A percentile compares a stretch with the other conserved stretches of the same genome.
phyloP scores from a whole-genome alignment of 2,797 vertebrate genomes.

The Sebastes wilsoni region DNA sequence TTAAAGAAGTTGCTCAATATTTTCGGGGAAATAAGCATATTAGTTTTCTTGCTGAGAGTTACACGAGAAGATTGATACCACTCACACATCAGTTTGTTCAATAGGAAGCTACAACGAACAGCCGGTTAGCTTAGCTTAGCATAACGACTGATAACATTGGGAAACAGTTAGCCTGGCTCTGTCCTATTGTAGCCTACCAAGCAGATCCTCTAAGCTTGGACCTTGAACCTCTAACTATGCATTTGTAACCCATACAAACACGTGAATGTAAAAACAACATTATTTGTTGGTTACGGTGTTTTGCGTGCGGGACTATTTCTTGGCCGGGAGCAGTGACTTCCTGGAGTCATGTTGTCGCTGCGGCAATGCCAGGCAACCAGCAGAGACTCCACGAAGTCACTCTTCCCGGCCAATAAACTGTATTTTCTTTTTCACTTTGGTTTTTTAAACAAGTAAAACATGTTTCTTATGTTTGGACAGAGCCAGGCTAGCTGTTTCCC shows the following conservation, averaged over 20 bases:
- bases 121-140: neutral
- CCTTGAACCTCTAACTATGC: too few species aligned
- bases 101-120: neutral
- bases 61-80: neutral
- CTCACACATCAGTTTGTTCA: neutral
- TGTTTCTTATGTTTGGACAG: neutral
- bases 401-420: neutral
- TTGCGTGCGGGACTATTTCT: neutral
- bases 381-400: neutral
- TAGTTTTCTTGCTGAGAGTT: neutral
- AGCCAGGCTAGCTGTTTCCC: neutral
- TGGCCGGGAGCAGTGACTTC: too few species aligned
- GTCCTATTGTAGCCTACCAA: neutral
- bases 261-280: neutral
- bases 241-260: neutral
- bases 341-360: neutral
- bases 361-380: neutral
- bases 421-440: too few species aligned
- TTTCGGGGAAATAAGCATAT: neutral
- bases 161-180: neutral
- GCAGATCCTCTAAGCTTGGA: neutral
- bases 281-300: fast-evolving
- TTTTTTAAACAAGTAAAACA: neutral
- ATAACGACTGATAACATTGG: neutral
- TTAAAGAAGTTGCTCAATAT: neutral